Conservation (phyloP, 2,797 vertebrate species). For the Chelon labrosus region DNA sequence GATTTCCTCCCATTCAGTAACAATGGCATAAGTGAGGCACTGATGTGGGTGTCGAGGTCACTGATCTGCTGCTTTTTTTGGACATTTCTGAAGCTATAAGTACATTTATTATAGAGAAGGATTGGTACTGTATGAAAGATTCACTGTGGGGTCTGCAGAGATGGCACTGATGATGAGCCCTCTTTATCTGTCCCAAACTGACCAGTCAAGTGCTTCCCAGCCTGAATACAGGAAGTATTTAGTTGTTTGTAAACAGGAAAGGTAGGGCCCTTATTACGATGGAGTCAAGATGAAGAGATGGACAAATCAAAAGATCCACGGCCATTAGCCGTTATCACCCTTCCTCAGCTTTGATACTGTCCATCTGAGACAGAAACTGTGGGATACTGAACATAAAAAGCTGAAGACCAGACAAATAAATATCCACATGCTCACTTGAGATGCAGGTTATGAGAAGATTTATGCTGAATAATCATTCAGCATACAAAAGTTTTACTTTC, state of each 20-base stretch:
- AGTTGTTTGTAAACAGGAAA: slow-evolving; percentile 78
- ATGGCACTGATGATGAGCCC: slow-evolving; percentile 9
- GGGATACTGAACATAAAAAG: not conserved
- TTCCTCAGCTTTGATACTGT: not conserved
- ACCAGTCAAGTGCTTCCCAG: slow-evolving; percentile 20
- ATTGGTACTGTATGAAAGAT: not conserved
- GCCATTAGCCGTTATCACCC: slow-evolving; percentile 11
- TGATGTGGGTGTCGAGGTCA: not conserved
- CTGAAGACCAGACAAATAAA: not conserved
- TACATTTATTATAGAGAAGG: not conserved
- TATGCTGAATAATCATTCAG: slow-evolving; percentile 19
- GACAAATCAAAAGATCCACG: slow-evolving; percentile 19
- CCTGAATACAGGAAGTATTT: slow-evolving; percentile 61
- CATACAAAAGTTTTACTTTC: not conserved
- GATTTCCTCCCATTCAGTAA: too few species aligned
- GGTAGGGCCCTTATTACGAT: slow-evolving; percentile 46
- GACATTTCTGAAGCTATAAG: not conserved
- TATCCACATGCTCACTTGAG: not conserved
- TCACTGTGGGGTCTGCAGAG: not conserved
- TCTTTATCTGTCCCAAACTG: not conserved
- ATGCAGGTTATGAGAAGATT: not conserved
- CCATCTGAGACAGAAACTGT: slow-evolving; percentile 6
- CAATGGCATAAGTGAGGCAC: not conserved
- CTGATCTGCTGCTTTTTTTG: not conserved
- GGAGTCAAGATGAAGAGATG: slow-evolving; percentile 35